These are phyloP conservation scores for Channa striata DNA, from an alignment of 2,797 vertebrate species.

Conservation along the genomic window DNA sequence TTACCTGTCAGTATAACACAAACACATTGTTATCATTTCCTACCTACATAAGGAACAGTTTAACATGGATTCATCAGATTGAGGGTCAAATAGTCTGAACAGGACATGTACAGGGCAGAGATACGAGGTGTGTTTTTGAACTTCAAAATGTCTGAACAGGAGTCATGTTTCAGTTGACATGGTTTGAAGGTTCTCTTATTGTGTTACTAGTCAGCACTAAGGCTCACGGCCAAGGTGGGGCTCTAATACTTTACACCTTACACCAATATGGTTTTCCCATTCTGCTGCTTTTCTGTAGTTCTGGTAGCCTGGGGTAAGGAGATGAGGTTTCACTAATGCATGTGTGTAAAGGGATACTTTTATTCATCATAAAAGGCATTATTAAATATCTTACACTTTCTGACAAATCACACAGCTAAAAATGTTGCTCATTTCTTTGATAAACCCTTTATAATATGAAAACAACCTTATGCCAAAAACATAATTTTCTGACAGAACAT, in stretches of 20 bases:
- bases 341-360: neutral
- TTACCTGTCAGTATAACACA: conserved; percentile 9
- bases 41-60: conserved; percentile 17
- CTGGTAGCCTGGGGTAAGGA: conserved; percentile 17
- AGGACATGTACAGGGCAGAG: neutral
- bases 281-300: conserved; percentile 9
- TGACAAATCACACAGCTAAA: neutral
- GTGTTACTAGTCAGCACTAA: neutral
- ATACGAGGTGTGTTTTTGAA: neutral
- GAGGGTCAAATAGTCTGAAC: neutral
- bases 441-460: no score
- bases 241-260: neutral
- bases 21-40: neutral
- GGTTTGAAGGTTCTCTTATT: neutral
- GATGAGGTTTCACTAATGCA: conserved; percentile 26
- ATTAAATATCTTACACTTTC: neutral
- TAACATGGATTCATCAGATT: neutral
- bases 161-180: neutral
- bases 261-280: neutral
- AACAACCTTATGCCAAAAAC: no score
- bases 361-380: neutral
- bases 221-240: conserved; percentile 16
- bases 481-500: no score
- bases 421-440: no score
- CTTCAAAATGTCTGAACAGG: neutral